Base-by-base conservation (phyloP, 2,113 vertebrate species). In the Leiothrix lutea region DNA sequence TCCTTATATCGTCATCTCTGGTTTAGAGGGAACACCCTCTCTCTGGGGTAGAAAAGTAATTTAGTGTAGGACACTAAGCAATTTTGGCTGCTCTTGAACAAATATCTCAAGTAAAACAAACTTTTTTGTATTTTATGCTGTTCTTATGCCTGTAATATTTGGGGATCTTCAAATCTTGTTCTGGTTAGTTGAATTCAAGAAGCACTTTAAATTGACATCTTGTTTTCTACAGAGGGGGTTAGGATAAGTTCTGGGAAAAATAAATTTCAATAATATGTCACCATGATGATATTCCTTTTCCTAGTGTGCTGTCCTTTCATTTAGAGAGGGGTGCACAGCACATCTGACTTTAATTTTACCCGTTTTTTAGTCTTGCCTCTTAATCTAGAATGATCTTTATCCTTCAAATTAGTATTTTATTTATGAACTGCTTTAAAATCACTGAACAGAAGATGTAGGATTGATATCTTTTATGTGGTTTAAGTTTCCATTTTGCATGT, bases 1-100 rank as follows among this genome's bases (percentile, higher is more conserved):
- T 71, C 88, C 57, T 79, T 87, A 31, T 86, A 80, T 82, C 2
- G 0, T 94, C 89, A 85, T 89, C 57, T 80, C 56, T 95, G 28
- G 44, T 79, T 94, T 85, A 57, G 61, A 91, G 87, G 86, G 31
- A 96, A 95, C 93, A 95, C 91, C 89, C 93, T 90, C 81, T 95
- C 93, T 88, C 94, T 80, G 45, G 94, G 78, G 94, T 85, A 61
- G 50, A 91, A 80, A 89, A 95, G 48, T 81, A 89, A 92, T 89
- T 72, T 64, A 33, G 40, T 84, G 35, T 88, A 65, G 33, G 54
- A 75, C 42, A 69, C 54, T 45, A 57, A 91, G 45, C 45, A 91
- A 38, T 82, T 92, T 91, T 94, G 73, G 14, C 84, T 95, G 47
- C 26, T 88, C 28, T 79, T 91, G 66, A 75, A 42, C 28, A 85